A percentile compares a stretch with the other conserved stretches of the same genome.
Evolutionary conservation across 2,797 vertebrate species (phyloP).

Genomic region (Liasis olivaceus): DNA sequence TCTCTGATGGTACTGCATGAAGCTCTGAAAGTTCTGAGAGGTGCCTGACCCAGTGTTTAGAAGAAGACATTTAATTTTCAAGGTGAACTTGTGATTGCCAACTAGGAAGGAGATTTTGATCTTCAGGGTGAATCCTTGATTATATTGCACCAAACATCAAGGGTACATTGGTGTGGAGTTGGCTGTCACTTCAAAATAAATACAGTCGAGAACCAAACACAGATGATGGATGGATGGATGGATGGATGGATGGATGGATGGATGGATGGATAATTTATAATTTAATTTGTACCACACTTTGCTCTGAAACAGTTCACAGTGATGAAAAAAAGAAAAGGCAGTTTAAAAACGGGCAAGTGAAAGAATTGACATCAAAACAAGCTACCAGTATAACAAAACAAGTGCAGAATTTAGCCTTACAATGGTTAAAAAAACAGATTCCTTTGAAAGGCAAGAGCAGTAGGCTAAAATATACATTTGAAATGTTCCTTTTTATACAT

Average conservation of each 20-base stretch:
- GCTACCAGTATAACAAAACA: not conserved
- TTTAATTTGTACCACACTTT: not conserved
- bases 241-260: not conserved
- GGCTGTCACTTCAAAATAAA: not conserved
- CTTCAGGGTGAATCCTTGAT: not conserved
- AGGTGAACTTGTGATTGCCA: not conserved
- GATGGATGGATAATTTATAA: not conserved
- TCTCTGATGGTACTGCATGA: not conserved
- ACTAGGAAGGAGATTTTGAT: not conserved
- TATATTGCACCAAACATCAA: not conserved
- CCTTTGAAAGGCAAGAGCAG: not conserved
- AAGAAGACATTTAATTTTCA: not conserved
- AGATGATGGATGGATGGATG: not conserved
- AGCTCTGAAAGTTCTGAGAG: not conserved
- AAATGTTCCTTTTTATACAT: not conserved
- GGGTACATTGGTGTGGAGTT: not conserved
- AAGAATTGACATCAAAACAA: not conserved
- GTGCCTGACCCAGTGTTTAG: not conserved
- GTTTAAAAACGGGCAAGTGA: not conserved
- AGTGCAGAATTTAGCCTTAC: not conserved
- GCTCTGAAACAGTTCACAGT: not conserved
- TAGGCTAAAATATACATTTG: not conserved
- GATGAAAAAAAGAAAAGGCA: not conserved
- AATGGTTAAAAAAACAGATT: not conserved
- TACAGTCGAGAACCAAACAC: not conserved